Base-by-base conservation (phyloP, 2,797 vertebrate species). In the Rousettus madagascariensis region DNA sequence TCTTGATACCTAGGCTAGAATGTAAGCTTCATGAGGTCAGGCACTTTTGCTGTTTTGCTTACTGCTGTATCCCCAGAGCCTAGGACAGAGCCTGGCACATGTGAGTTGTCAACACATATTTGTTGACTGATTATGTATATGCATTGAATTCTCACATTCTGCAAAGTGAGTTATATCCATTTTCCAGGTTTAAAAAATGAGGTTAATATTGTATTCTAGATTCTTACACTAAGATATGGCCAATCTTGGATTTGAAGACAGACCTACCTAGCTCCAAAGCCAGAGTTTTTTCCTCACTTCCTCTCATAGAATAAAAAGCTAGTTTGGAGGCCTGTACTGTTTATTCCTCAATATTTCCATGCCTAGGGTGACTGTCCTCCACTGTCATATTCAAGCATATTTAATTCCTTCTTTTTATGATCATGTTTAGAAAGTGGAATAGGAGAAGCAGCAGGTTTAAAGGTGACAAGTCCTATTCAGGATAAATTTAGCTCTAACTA, bases 321-420 rank as follows among this genome's bases (percentile, higher is more conserved):
- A 55, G 38, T 88, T 86, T 90, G 33, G 46, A 51, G 84, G 17
- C 20, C 57, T 92, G 22, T 80, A 36, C 38, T 68, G 55, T 72
- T 78, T 91, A 87, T 72, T 88, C 28, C 41, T 77, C 41, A 51
- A 8, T 82, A 87, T 95, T 87, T 94, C 71, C 46, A 11, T 75
- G 20, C 36, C 13, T 38, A 61, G 38, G 41, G 59, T 4, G 28
- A 94, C 55, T 80, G 6, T 57, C 49, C 65, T 68, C 43, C 38
- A 74, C 22, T 78, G 38, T 53, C 75, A 65, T n/a, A 74, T 61
- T 85, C 4, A 75, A 65, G 77, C 79, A 68, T 85, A 66, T 88
- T 69, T 71, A 87, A 84, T 43, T 69, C 13, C 28, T 33, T 69
- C 20, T 41, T 79, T 86, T 74, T 79, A 83, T 86, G n/a, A 69